Base-by-base conservation (phyloP, 1,140 invertebrate species). In the Idris sp. region DNA sequence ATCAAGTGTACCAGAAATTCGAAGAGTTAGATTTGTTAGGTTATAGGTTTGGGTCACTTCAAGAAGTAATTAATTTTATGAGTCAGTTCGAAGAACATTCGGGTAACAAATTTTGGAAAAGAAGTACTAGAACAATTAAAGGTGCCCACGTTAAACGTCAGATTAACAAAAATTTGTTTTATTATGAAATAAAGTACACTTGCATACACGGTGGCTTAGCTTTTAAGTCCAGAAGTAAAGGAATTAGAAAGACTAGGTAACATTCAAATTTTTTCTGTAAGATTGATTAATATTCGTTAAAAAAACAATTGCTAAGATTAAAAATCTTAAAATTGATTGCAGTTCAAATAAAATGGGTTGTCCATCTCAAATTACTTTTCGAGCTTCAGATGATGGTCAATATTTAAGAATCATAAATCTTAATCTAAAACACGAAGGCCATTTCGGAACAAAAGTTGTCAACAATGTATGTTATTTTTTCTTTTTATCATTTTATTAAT, bases 171-270 rank as follows among this genome's bases (percentile, higher is more conserved):
- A 49, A 58, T 26, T 19, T 68, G 2, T 58, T 49, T 49, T 68
- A 58, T 58, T 68, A 68, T 43, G 53, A 68, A 49, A 58, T 68
- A 19, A 68, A 51, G 28, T 58, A 68, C 5, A 43, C 64, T 9
- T 68, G 64, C 11, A 9, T 67, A 41, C 62, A 67, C 26, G 62
- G 51, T 25, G 62, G 62, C 7, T 49, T 67, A 26, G 10, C 62
- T 15, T 67, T 67, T n/a, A 67, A 67, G 33, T 67, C 62, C 8
- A 48, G 62, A 41, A 67, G 62, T n/a, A 67, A 67, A 33, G 62
- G 62, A 8, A 48, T 56, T 10, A 56, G 62, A 26, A 56, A 11
- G 56, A 40, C 62, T 49, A 67, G 62, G 62, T 67, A 56, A 65
- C 19, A 4, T 6, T 30, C 5, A n/a, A 19, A 15, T 16, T 28